Evolutionary conservation across 1,140 invertebrate genomes (phyloP).

Genomic region (Phenacoccus solenopsis): DNA sequence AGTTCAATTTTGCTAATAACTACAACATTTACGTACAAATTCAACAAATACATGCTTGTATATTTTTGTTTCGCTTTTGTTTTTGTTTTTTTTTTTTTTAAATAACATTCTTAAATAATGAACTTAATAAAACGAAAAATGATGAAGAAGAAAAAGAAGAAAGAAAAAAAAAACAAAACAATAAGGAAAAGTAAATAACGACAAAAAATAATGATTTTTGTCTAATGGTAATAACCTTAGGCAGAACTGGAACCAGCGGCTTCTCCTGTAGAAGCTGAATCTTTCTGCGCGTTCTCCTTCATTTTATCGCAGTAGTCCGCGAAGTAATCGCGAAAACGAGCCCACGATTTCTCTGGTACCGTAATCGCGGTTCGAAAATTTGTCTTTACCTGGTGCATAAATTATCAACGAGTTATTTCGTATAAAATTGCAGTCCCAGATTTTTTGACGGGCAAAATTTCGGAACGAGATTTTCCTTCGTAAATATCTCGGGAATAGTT

Average conservation of each 20-base stretch:
- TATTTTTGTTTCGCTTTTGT: no score
- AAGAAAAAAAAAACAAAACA: not conserved
- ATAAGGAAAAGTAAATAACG: not conserved
- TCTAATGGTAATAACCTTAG: slow-evolving; percentile 5
- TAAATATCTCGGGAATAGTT: not conserved
- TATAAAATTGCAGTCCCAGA: no score
- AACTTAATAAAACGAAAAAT: not conserved
- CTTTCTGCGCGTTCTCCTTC: slow-evolving; percentile 24
- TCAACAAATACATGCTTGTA: no score
- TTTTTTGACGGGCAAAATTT: no score
- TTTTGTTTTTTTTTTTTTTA: no score
- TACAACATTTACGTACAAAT: no score
- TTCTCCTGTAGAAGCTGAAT: not conserved
- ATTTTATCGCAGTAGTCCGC: slow-evolving; percentile 92
- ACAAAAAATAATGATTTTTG: not conserved
- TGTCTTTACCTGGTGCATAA: slow-evolving; percentile 68
- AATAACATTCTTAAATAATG: no score
- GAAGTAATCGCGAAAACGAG: slow-evolving; percentile 89
- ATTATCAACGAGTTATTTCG: no score
- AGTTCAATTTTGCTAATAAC: no score
- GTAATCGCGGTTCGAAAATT: slow-evolving; percentile 97
- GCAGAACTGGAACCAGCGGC: slow-evolving; percentile 7
- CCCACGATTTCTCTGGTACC: slow-evolving; percentile 95
- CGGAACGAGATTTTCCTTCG: no score
- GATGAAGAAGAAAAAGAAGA: not conserved